phyloP scores from a whole-genome alignment of 2,888 invertebrate species.

The Tipula unca region DNA sequence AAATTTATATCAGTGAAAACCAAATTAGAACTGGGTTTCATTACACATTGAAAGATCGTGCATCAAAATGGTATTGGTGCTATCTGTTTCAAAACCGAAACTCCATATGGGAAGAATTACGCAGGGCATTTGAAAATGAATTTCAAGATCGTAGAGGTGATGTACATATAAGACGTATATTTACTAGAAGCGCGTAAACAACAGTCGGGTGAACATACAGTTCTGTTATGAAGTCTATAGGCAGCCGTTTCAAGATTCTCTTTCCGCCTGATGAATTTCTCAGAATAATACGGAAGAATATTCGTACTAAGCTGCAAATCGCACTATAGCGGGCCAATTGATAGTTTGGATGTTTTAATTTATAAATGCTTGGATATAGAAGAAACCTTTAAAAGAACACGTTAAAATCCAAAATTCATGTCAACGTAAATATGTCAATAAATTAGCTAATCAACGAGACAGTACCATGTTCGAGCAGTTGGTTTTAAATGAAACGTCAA shows the following conservation, averaged over 20 bases:
- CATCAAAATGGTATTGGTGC: neutral
- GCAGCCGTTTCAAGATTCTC: neutral
- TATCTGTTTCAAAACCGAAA: neutral
- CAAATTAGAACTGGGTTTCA: too few relatives aligned
- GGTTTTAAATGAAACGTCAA: neutral
- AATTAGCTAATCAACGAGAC: neutral
- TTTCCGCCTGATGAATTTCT: neutral
- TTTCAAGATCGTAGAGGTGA: neutral
- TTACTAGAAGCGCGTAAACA: neutral
- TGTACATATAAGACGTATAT: neutral
- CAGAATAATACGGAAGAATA: neutral
- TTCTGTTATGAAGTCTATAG: neutral
- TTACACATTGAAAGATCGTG: neutral
- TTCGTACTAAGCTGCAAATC: neutral
- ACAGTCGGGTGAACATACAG: neutral
- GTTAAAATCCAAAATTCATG: neutral
- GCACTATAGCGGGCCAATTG: neutral
- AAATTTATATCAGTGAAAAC: too few relatives aligned
- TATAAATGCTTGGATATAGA: neutral
- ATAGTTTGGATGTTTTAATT: neutral
- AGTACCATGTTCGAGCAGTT: neutral
- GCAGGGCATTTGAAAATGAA: neutral
- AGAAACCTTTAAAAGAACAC: neutral
- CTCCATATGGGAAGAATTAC: neutral
- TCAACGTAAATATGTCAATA: neutral